phyloP scores from a whole-genome alignment of 2,797 vertebrate genomes.

The Varecia variegata region DNA sequence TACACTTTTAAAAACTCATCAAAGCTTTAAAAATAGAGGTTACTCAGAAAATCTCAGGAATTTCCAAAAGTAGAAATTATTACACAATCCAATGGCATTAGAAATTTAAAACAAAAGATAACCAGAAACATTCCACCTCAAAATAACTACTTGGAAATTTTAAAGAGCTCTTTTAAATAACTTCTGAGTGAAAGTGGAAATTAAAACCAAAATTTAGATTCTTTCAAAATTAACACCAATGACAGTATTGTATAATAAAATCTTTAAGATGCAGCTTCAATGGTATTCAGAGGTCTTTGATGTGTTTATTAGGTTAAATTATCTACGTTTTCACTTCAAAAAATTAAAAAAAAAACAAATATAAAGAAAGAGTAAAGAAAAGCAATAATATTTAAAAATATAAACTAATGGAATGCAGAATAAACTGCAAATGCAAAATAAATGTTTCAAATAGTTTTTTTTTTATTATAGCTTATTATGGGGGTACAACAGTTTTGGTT shows the following conservation, averaged over 20 bases:
- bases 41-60: background rate
- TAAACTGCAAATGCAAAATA: background rate
- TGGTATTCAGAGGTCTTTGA: background rate
- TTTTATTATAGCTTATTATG: no score
- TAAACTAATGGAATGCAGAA: background rate
- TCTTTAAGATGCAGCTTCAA: background rate
- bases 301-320: background rate
- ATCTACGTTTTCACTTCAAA: background rate
- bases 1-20: background rate
- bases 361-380: background rate
- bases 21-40: slow-evolving; percentile 18
- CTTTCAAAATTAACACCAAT: background rate
- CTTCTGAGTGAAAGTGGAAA: background rate
- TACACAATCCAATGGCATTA: background rate
- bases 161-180: background rate
- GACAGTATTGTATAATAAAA: background rate
- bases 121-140: background rate
- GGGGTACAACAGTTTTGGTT: no score
- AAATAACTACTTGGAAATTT: background rate
- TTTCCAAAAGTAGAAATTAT: background rate
- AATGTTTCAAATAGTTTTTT: background rate
- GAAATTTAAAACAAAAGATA: slow-evolving; percentile 1
- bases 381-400: background rate
- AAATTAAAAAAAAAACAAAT: background rate
- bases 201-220: background rate